Evolutionary conservation across 2,113 vertebrate species (phyloP).

Genomic region (Gallinago paraguaiae): DNA sequence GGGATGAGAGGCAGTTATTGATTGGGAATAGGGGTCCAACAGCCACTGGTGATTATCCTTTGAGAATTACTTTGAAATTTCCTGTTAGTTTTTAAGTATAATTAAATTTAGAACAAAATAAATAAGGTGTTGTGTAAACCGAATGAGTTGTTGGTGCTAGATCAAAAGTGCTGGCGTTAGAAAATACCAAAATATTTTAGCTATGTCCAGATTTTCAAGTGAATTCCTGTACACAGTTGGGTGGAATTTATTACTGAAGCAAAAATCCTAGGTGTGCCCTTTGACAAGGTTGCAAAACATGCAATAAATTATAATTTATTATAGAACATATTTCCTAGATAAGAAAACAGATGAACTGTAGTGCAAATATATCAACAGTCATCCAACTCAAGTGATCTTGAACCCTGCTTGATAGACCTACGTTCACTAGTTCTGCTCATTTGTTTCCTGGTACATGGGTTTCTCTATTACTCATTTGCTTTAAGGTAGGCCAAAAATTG

Average conservation of each 20-base stretch:
- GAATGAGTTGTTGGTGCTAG: neutral
- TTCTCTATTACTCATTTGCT: conserved; percentile 15
- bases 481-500: conserved; percentile 24
- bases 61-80: neutral
- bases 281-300: conserved; percentile 43
- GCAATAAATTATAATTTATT: conserved; percentile 63
- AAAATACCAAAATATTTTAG: conserved; percentile 33
- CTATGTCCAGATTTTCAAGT: conserved; percentile 5
- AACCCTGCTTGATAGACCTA: conserved; percentile 17
- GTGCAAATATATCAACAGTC: conserved; percentile 1
- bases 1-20: neutral
- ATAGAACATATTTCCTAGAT: conserved; percentile 45
- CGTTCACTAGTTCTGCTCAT: conserved; percentile 15
- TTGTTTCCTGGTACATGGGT: conserved; percentile 7
- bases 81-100: neutral
- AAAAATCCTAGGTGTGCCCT: conserved; percentile 55
- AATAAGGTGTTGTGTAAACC: neutral
- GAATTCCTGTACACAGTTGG: conserved; percentile 24
- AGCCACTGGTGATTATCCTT: neutral
- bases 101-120: neutral
- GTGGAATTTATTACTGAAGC: conserved; percentile 44
- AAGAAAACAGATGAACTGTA: conserved; percentile 47
- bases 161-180: neutral
- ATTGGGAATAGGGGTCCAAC: neutral
- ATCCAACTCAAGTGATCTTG: conserved; percentile 28